Evolutionary conservation across 2,113 vertebrate species (phyloP), one percentile per base, ranked within the genome.

Genomic region (Forbesichthys papilliferus): DNA sequence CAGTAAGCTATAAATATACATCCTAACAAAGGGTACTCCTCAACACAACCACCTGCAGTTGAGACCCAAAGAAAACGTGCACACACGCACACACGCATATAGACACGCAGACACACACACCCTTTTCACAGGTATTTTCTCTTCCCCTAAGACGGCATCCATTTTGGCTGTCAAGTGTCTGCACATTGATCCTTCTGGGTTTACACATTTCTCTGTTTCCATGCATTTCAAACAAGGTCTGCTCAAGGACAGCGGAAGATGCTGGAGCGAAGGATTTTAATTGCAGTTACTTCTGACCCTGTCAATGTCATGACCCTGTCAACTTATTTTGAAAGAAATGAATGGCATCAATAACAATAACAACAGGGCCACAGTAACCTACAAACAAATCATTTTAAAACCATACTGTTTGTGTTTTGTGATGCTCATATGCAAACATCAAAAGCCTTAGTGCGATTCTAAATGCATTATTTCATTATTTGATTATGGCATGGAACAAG

Each of bases 221-320:
- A n/a, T 65, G 46, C 16, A 66, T 16, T 64, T 75, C 73, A 84
- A 83, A 86, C 77, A 81, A 77, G 73, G 83, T 71, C 65, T 42
- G 36, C 7, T 42, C 36, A 42, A 42, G 4, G 36, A 42, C 5
- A 42, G 36, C 36, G 36, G 36, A 42, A 8, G 36, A 42, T 59
- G 68, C 61, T 61, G 12, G 11, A 80, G 57, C 18, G 9, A 57
- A 27, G 55, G 54, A 27, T 49, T 67, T 36, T 58, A 46, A 56
- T 16, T 49, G 78, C 34, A 13, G 71, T 20, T 49, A 18, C 11
- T 20, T 69, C 64, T 55, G 53, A 55, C 14, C 53, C 53, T 10
- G 18, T 55, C 53, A 16, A 16, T 55, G 53, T 55, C 53, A 55
- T 6, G 18, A 7, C 14, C n/a, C 5, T 16, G 9, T 14, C 14